Conservation (phyloP, 2,888 invertebrate genomes). For the Chaitophorus viminalis region DNA sequence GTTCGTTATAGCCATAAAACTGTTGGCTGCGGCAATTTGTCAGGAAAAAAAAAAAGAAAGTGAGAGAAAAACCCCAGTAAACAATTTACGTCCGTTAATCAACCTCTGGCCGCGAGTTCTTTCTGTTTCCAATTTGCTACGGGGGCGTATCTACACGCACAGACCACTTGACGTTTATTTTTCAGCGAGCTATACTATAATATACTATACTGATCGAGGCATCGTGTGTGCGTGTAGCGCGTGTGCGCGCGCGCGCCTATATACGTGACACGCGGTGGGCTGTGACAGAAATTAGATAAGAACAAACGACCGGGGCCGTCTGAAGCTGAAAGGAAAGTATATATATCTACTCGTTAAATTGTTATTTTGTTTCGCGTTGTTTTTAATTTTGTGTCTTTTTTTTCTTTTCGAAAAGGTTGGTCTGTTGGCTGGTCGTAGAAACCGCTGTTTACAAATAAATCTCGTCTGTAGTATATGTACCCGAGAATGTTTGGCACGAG, state of each 20-base stretch:
- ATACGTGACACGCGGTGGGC: too few relatives aligned
- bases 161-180: neutral
- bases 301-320: constrained; percentile 31
- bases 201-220: neutral
- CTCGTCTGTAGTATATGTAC: neutral
- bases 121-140: constrained; percentile 54
- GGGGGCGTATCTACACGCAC: constrained; percentile 14
- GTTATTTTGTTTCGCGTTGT: neutral
- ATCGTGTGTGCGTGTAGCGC: neutral
- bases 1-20: constrained; percentile 33
- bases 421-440: neutral
- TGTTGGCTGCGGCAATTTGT: constrained; percentile 55
- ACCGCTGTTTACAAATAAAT: constrained; percentile 29
- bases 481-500: constrained; percentile 48
- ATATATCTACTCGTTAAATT: neutral
- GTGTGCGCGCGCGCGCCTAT: neutral
- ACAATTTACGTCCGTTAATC: constrained; percentile 56
- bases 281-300: constrained; percentile 33
- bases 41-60: neutral
- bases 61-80: neutral
- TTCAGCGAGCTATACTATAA: neutral
- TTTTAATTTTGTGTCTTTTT: constrained; percentile 3
- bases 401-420: constrained; percentile 2
- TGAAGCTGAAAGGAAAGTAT: neutral
- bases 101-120: neutral